These are phyloP conservation scores for Diplodus puntazzo DNA, from an alignment of 2,797 vertebrate species.

Conservation along the genomic window DNA sequence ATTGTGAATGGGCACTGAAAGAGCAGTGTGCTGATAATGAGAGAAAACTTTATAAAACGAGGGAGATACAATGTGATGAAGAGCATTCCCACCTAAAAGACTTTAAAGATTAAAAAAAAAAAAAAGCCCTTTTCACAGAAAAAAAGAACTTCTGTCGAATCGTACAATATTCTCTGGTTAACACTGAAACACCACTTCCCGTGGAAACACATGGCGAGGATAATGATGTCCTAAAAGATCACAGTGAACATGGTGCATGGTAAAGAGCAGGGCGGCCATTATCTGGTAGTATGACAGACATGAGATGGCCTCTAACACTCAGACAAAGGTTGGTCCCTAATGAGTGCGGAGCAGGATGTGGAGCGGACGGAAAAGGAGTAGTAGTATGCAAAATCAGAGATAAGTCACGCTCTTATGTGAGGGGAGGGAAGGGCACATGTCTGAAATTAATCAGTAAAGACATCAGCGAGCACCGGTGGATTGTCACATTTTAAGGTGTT, in stretches of 20 bases:
- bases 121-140: background rate
- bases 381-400: constrained; percentile 48
- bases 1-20: constrained; percentile 46
- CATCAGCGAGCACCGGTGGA: constrained; percentile 10
- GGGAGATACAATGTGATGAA: constrained; percentile 4
- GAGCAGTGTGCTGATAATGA: constrained; percentile 48
- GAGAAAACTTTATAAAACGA: constrained; percentile 26
- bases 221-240: constrained; percentile 78
- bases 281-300: constrained; percentile 64
- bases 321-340: constrained; percentile 69
- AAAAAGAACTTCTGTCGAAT: background rate
- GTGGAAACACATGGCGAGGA: constrained; percentile 48
- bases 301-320: constrained; percentile 59
- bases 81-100: background rate
- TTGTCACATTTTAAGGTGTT: constrained; percentile 25
- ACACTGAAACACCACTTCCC: constrained; percentile 19
- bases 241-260: constrained; percentile 63
- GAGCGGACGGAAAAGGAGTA: constrained; percentile 28
- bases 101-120: background rate
- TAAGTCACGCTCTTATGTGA: constrained; percentile 41
- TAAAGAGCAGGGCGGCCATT: constrained; percentile 75
- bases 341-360: constrained; percentile 49
- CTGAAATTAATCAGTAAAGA: constrained; percentile 51
- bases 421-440: constrained; percentile 45
- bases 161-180: constrained; percentile 24